Percentiles rank a stretch among this genome's conserved stretches.
These are phyloP conservation scores for Pararge aegeria DNA, from an alignment of 1,140 invertebrate species.

Conservation along the genomic window DNA sequence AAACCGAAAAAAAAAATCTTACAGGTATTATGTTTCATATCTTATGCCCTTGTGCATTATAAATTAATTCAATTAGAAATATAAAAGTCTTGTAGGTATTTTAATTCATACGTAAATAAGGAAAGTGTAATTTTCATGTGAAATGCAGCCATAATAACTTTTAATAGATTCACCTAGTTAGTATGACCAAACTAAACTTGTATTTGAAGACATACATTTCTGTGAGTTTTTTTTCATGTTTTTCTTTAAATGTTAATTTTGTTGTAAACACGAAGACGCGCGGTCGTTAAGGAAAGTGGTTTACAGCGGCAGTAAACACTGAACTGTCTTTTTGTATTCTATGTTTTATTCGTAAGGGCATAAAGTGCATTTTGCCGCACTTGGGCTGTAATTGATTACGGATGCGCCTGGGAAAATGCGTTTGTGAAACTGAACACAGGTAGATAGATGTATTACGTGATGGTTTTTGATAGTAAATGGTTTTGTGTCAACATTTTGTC, in stretches of 20 bases:
- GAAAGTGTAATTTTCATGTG: too few relatives aligned
- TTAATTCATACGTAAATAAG: too few relatives aligned
- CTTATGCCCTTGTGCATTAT: too few relatives aligned
- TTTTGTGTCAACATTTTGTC: not conserved
- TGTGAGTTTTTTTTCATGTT: not conserved
- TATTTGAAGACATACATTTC: too few relatives aligned
- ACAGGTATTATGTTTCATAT: too few relatives aligned
- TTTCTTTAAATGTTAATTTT: not conserved
- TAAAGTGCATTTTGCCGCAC: not conserved
- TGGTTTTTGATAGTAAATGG: not conserved
- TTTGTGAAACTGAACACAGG: slow-evolving; percentile 5
- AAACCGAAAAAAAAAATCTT: too few relatives aligned
- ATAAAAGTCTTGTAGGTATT: too few relatives aligned
- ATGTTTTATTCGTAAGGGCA: not conserved
- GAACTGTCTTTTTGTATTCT: not conserved
- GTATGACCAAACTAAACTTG: too few relatives aligned
- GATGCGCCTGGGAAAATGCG: slow-evolving; percentile 10
- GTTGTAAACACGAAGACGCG: not conserved
- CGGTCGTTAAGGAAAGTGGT: not conserved
- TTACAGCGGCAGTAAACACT: not conserved
- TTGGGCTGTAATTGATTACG: not conserved
- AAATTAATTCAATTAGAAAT: too few relatives aligned
- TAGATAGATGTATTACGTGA: not conserved
- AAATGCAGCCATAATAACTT: too few relatives aligned
- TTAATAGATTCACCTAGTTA: too few relatives aligned